Percentiles rank a stretch among this genome's conserved stretches.
phyloP scores from a whole-genome alignment of 2,113 vertebrate species.

The Pimephales promelas region DNA sequence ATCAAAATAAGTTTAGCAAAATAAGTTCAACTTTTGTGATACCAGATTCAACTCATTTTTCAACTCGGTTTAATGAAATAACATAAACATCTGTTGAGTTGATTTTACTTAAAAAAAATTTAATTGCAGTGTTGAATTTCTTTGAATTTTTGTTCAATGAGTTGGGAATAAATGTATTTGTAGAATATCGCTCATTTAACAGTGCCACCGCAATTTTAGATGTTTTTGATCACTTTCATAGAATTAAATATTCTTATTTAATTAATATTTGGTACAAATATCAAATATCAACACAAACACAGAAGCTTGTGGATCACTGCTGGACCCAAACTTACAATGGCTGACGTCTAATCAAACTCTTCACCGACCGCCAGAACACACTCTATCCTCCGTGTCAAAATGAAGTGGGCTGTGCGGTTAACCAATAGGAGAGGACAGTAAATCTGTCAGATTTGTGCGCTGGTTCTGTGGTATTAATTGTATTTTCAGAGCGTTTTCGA shows the following conservation, averaged over 20 bases:
- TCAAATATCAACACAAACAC: not conserved
- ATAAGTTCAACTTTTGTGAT: too few species aligned
- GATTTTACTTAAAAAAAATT: too few species aligned
- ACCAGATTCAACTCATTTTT: too few species aligned
- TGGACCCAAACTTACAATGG: not conserved
- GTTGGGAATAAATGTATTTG: not conserved
- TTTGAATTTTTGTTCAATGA: too few species aligned
- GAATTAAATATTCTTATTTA: not conserved
- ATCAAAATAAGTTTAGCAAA: too few species aligned
- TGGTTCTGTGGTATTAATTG: slow-evolving; percentile 18
- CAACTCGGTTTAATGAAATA: too few species aligned
- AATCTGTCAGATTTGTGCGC: not conserved
- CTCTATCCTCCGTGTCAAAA: slow-evolving; percentile 8
- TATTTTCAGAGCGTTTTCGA: slow-evolving; percentile 38
- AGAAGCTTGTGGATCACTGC: not conserved
- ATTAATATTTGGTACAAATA: not conserved
- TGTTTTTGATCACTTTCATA: not conserved
- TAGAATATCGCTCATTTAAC: not conserved
- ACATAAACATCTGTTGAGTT: too few species aligned
- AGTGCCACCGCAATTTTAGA: not conserved
- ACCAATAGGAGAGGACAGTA: not conserved
- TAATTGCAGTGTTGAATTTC: too few species aligned
- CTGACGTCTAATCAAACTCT: slow-evolving; percentile 1
- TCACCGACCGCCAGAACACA: not conserved
- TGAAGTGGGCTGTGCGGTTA: slow-evolving; percentile 9